Percentiles rank a stretch among this genome's conserved stretches.
phyloP scores from a whole-genome alignment of 2,113 vertebrate species.

The Donacobius atricapilla region DNA sequence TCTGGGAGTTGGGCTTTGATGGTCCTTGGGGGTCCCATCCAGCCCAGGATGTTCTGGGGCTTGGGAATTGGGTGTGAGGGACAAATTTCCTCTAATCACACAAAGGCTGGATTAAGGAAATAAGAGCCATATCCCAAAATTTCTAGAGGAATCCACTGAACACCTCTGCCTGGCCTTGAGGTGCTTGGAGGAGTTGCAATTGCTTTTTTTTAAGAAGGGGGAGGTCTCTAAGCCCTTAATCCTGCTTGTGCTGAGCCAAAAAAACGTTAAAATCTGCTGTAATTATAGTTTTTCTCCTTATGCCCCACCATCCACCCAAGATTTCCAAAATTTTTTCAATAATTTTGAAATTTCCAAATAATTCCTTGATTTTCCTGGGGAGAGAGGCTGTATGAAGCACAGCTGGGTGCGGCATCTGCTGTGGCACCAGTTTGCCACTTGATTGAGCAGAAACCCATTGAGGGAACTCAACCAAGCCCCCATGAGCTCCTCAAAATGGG shows the following conservation, averaged over 20 bases:
- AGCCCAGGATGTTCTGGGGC: background rate
- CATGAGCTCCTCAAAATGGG: accelerated
- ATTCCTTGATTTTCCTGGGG: background rate
- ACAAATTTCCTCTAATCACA: background rate
- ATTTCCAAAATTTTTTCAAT: background rate
- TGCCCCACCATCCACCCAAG: accelerated
- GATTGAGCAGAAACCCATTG: background rate
- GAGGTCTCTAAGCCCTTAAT: background rate
- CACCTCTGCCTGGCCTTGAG: background rate
- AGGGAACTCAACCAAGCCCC: background rate
- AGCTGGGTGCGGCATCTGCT: background rate
- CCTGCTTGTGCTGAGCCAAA: background rate
- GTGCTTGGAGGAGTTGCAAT: background rate
- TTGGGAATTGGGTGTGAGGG: background rate
- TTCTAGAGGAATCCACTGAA: background rate
- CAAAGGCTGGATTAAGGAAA: background rate
- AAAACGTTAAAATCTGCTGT: background rate
- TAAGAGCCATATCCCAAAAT: accelerated
- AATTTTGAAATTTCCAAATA: background rate
- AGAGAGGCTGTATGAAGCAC: accelerated
- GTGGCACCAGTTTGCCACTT: accelerated
- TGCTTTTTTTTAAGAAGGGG: accelerated
- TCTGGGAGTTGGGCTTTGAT: background rate
- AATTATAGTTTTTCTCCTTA: accelerated
- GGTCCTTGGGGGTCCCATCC: background rate